Evolutionary conservation across 2,113 vertebrate species (phyloP).

Genomic region (Hemichromis elongatus): DNA sequence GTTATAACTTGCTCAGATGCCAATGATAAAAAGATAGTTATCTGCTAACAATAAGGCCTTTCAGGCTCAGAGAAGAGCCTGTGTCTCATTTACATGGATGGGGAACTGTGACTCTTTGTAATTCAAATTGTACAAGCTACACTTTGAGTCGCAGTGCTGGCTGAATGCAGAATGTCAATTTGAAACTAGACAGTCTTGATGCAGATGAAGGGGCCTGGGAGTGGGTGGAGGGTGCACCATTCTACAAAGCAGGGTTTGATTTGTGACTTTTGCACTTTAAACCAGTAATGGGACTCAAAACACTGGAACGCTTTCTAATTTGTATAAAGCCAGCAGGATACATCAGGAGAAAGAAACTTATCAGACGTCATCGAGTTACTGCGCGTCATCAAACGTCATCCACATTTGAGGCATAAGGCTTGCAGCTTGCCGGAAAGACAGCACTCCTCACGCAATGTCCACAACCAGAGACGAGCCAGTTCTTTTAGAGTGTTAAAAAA

Average conservation of each 20-base stretch:
- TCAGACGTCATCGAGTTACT: neutral
- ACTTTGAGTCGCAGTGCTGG: slow-evolving; percentile 8
- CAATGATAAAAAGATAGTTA: slow-evolving; percentile 42
- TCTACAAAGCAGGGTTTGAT: slow-evolving; percentile 48
- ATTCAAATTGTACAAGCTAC: slow-evolving; percentile 13
- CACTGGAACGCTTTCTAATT: neutral
- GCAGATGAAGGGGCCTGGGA: neutral
- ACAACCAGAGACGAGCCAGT: neutral
- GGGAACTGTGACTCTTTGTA: slow-evolving; percentile 67
- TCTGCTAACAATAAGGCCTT: slow-evolving; percentile 60
- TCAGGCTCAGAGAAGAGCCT: slow-evolving; percentile 48
- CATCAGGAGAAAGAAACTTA: neutral
- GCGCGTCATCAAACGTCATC: neutral
- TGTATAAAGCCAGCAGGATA: neutral
- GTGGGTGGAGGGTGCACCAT: slow-evolving; percentile 36
- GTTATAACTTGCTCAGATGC: neutral
- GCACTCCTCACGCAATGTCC: neutral
- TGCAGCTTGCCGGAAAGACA: neutral
- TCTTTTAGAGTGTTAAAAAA: slow-evolving; percentile 10
- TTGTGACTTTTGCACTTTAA: slow-evolving; percentile 36
- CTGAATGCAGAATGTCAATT: slow-evolving; percentile 11
- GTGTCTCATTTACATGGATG: slow-evolving; percentile 64
- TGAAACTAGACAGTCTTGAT: slow-evolving; percentile 19
- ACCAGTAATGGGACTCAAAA: neutral
- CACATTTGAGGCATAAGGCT: neutral